These are phyloP conservation scores for Picus viridis DNA, from an alignment of 2,797 vertebrate genomes.

Conservation along the genomic window DNA sequence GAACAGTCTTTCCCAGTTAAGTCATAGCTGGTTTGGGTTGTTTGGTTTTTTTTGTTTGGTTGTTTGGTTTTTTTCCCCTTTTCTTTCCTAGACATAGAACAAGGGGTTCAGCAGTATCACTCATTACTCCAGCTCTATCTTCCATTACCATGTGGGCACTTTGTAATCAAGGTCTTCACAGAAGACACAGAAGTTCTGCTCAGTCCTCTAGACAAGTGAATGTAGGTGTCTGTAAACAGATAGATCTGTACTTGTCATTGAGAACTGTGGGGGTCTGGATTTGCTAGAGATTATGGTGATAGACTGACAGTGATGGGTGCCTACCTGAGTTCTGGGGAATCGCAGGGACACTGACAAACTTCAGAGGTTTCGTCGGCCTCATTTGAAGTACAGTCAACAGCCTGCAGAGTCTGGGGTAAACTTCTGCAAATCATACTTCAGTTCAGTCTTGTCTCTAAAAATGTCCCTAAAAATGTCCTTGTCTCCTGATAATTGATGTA, in stretches of 20 bases:
- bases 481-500: neutral
- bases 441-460: neutral
- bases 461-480: neutral
- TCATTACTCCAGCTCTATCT: neutral
- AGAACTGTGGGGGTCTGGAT: neutral
- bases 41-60: too few species aligned
- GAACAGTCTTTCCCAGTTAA: neutral
- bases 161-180: neutral
- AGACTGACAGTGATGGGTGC: neutral
- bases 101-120: neutral
- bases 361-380: neutral
- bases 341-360: neutral
- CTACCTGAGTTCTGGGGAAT: neutral
- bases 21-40: neutral
- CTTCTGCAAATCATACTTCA: neutral
- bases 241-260: neutral
- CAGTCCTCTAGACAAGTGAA: neutral
- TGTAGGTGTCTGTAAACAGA: neutral
- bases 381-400: neutral
- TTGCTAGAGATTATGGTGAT: neutral
- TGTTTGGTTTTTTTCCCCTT: neutral
- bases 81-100: neutral
- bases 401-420: neutral
- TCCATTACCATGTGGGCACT: fast-evolving
- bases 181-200: neutral